Evolutionary conservation across 2,888 invertebrate species (phyloP).

Genomic region (Macrophya alboannulata): DNA sequence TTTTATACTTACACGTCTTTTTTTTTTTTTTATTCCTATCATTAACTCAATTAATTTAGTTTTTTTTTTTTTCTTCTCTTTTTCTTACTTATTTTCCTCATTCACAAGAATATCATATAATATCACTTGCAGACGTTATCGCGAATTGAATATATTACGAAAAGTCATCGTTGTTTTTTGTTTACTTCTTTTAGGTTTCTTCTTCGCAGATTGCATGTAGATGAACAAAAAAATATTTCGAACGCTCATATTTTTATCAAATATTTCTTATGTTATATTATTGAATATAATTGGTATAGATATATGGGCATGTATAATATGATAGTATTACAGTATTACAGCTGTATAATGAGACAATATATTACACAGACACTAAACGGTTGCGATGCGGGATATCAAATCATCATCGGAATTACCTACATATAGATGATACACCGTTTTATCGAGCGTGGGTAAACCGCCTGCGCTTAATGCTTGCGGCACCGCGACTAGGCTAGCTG

Average conservation of each 20-base stretch:
- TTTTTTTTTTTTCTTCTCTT: not conserved
- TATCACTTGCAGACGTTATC: not conserved
- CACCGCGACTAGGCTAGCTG: not conserved
- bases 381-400: conserved; percentile 18
- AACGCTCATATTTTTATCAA: not conserved
- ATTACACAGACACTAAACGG: not conserved
- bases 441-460: conserved; percentile 16
- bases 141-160: not conserved
- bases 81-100: not conserved
- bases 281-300: too few relatives aligned
- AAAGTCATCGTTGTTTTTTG: not conserved
- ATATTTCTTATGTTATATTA: not conserved
- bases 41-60: not conserved
- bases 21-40: not conserved
- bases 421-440: conserved; percentile 20
- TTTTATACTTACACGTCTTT: not conserved
- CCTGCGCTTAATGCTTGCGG: conserved; percentile 5
- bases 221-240: not conserved
- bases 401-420: conserved; percentile 6
- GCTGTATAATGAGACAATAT: conserved; percentile 13
- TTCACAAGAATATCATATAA: not conserved
- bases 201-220: not conserved
- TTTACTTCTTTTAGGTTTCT: not conserved
- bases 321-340: not conserved
- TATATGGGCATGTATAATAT: not conserved